Evolutionary conservation across 2,888 invertebrate genomes (phyloP), one percentile per base, ranked within the genome.

Genomic region (Toxonevra muliebris): DNA sequence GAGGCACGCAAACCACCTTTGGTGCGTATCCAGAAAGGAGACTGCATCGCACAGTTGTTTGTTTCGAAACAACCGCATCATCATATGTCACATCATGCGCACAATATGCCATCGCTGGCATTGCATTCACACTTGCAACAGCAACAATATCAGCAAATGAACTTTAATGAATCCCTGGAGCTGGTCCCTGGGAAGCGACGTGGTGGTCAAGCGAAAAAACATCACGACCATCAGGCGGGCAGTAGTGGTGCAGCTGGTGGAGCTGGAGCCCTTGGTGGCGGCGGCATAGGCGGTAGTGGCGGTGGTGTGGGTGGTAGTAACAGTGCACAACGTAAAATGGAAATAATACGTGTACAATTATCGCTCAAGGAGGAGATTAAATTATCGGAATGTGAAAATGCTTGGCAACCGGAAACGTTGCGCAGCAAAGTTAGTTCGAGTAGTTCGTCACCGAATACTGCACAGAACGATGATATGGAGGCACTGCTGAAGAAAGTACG

Each of bases 311-410:
- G 64, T 50, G 61, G 69, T 19, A 43, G 60, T 43, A 50, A 60
- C 41, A 65, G 59, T 48, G 73, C 43, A 15, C 69, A 76, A 0
- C 76, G 79, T 0, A 80, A 80, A 60, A 78, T 78, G 71, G 80
- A 80, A 17, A 79, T 82, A 8, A 83, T 84, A 67, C 80, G 80
- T 1, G 82, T 83, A 5, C 76, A 83, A 68, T 69, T 84, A 2
- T 83, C 84, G 1, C 73, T 84, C 0, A 80, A 82, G 45, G 83
- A 84, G 69, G 83, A 83, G 65, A 83, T 84, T 7, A 80, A 83
- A 68, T 57, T 83, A n/a, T 81, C 83, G 0, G 76, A 83, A 61
- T 78, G 82, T 61, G 79, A 79, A 60, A 83, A 83, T 72, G 83
- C 83, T 4, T 83, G 83, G 83, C 81, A 82, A 20, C 83, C 83